A percentile compares a stretch with the other conserved stretches of the same genome.
Conservation (phyloP, 92 coral and sea anemone genomes). For the Pocillopora grandis region DNA sequence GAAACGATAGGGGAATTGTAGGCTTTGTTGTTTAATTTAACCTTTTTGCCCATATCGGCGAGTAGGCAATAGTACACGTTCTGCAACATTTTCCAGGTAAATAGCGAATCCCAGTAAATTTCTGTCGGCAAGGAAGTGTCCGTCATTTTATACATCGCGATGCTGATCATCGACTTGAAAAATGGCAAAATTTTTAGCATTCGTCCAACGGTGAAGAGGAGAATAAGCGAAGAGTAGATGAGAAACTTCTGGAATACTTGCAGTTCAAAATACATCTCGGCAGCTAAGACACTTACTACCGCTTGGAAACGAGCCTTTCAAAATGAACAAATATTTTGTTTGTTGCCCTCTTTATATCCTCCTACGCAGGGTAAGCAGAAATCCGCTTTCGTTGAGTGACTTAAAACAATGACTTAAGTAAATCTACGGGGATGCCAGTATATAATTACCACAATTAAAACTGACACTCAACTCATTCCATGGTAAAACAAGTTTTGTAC, state of each 20-base stretch:
- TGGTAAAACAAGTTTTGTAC: background rate
- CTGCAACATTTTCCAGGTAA: constrained; percentile 78
- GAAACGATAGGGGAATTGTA: constrained; percentile 67
- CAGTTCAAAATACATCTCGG: constrained; percentile 2
- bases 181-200: constrained; percentile 63
- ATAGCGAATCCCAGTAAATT: constrained; percentile 75
- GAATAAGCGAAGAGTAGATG: constrained; percentile 41
- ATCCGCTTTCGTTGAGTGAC: constrained; percentile 48
- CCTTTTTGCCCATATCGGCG: constrained; percentile 66
- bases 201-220: constrained; percentile 59
- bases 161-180: constrained; percentile 44
- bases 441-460: constrained; percentile 37
- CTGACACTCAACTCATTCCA: constrained; percentile 7
- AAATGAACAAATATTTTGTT: constrained; percentile 23
- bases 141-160: constrained; percentile 61
- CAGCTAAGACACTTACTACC: background rate
- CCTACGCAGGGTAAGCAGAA: background rate
- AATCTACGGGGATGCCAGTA: constrained; percentile 25
- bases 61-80: constrained; percentile 71
- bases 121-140: constrained; percentile 69
- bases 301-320: background rate
- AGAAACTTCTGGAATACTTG: constrained; percentile 27
- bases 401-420: constrained; percentile 14
- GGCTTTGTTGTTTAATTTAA: constrained; percentile 57
- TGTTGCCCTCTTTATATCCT: constrained; percentile 9